Conservation (phyloP, 2,113 vertebrate species). For the Neolamprologus modestus region DNA sequence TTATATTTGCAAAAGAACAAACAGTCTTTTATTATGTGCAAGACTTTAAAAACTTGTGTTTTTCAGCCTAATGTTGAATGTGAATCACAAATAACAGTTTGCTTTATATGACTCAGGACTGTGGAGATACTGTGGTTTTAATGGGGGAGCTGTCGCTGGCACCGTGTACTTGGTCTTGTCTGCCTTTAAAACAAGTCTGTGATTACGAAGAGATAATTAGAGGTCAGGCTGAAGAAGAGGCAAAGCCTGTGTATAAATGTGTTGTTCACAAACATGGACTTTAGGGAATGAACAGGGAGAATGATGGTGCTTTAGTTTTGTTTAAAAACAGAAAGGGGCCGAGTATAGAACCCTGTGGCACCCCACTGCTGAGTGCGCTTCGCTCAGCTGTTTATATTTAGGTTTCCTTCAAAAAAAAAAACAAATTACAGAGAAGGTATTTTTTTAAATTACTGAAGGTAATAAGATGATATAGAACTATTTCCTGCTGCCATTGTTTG, state of each 20-base stretch:
- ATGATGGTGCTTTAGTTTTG: not conserved
- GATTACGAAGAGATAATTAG: not conserved
- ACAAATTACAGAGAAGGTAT: not conserved
- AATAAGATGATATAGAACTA: not conserved
- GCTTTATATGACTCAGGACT: not conserved
- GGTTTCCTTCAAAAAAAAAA: not conserved
- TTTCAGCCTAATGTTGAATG: not conserved
- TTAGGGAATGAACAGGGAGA: not conserved
- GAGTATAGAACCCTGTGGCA: not conserved
- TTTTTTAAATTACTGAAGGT: not conserved
- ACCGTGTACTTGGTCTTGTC: not conserved
- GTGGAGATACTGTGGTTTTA: accelerated
- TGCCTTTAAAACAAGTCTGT: not conserved
- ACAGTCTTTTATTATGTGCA: not conserved
- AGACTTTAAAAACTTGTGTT: not conserved
- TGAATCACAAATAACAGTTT: not conserved
- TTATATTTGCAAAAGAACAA: not conserved
- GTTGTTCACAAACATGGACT: not conserved
- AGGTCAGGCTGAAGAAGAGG: not conserved
- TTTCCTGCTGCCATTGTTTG: not conserved
- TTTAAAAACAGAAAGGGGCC: not conserved
- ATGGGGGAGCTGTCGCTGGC: not conserved
- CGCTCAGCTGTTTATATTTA: not conserved
- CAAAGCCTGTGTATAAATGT: not conserved
- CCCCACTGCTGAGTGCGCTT: not conserved